Evolutionary conservation across 1,140 invertebrate species (phyloP).

Genomic region (Bombus pyrosoma): DNA sequence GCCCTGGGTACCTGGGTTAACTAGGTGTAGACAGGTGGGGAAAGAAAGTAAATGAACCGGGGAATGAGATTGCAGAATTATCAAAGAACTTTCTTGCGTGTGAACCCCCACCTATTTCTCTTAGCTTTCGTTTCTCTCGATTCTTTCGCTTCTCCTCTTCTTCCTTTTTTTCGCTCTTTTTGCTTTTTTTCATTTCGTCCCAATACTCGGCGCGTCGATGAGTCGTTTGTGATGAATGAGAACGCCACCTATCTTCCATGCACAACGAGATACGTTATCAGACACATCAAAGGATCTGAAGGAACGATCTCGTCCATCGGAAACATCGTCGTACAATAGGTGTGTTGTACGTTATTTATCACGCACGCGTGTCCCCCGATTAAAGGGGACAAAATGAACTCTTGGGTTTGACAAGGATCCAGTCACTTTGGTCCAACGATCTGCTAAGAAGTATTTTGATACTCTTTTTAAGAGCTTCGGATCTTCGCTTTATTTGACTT

Average conservation of each 20-base stretch:
- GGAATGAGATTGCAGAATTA: conserved; percentile 73
- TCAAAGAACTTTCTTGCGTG: conserved; percentile 71
- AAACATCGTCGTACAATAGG: not conserved
- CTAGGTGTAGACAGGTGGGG: conserved; percentile 70
- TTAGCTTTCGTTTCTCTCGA: conserved; percentile 1
- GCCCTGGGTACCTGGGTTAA: conserved; percentile 64
- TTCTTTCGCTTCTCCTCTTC: not conserved
- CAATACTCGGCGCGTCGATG: conserved; percentile 44
- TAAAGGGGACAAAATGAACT: not conserved
- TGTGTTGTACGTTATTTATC: not conserved
- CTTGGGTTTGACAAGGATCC: not conserved
- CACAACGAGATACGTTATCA: conserved; percentile 24
- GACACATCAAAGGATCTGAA: conserved; percentile 19
- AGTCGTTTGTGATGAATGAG: conserved; percentile 57
- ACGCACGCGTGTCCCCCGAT: not conserved
- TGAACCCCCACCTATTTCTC: conserved; percentile 36
- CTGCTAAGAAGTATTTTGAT: not conserved
- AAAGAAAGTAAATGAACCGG: conserved; percentile 73
- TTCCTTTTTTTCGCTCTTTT: not conserved
- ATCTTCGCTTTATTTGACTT: not conserved
- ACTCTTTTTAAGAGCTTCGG: not conserved
- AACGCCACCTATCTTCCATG: conserved; percentile 25
- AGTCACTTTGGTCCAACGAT: not conserved
- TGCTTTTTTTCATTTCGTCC: conserved; percentile 26
- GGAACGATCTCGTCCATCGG: conserved; percentile 10